Base-by-base conservation (phyloP, 92 coral and sea anemone genomes). In the Epizoanthus stellaris region DNA sequence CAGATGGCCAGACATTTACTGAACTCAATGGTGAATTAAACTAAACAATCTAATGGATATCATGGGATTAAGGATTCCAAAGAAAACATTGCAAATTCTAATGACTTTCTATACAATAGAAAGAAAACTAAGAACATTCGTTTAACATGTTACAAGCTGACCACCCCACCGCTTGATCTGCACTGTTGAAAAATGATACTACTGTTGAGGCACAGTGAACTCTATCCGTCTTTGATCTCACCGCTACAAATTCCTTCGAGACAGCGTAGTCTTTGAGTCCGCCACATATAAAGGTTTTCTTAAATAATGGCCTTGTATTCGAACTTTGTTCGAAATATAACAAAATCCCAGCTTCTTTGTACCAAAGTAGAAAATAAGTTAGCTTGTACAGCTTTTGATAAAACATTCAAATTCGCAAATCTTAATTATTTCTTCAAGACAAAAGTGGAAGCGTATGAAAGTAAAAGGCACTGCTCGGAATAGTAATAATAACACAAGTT, bases 161-260 rank as follows among this genome's bases (percentile, higher is more conserved):
- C 71, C 40, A 79, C 72, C 59, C 54, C 72, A 63, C 39, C 34
- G 65, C 47, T 23, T 64, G 72, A 62, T 62, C 59, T 20, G 73
- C 6, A 36, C 60, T 79, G 19, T 43, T 79, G 83, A 63, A 79
- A 79, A 61, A 16, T 39, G 83, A 79, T 62, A 79, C 83, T 59
- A 43, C 73, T n/a, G 83, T 61, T 62, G 72, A 63, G 60, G 23
- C 25, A 1, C 43, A 16, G 19, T n/a, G 82, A 59, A 56, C 39
- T 76, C 36, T 59, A 76, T 76, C 82, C 36, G n/a, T 10, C 83
- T 79, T 79, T 79, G 83, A 79, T 79, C 70, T 79, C 45, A 3
- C 83, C 83, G 83, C 57, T 3, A 17, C 1, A 79, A 45, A 79
- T 79, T 79, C 83, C 60, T 79, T 45, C 83, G 71, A 63, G 83